Conservation (phyloP, 64 coral and sea anemone species). For the Montipora efflorescens region DNA sequence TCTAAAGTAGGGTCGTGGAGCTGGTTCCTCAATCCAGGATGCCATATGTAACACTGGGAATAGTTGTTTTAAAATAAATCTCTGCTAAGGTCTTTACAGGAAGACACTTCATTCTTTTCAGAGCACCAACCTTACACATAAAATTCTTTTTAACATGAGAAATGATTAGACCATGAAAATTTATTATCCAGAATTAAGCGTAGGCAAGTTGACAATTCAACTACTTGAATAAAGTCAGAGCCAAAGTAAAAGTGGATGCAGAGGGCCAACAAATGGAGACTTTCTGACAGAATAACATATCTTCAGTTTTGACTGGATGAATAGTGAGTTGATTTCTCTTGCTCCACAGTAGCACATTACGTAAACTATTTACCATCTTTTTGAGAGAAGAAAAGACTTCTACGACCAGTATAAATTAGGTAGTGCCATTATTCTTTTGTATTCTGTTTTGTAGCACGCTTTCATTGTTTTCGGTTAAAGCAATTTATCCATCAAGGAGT, state of each 20-base stretch:
- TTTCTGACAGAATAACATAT: background rate
- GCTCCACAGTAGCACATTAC: background rate
- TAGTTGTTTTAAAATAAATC: background rate
- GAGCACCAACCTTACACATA: background rate
- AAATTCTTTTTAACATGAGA: background rate
- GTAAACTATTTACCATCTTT: background rate
- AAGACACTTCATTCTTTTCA: background rate
- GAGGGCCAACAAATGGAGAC: background rate
- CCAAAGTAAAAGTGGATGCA: background rate
- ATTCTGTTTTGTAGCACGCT: too few relatives aligned
- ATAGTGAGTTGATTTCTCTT: background rate
- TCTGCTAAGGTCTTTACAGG: background rate
- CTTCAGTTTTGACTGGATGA: constrained; percentile 2
- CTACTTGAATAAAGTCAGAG: background rate
- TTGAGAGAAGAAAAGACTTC: background rate
- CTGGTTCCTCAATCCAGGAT: too few relatives aligned
- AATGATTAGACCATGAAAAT: background rate
- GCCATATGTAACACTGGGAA: too few relatives aligned
- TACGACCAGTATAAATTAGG: background rate
- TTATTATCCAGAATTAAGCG: background rate
- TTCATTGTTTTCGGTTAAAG: too few relatives aligned
- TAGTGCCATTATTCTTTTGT: background rate
- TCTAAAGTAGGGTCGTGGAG: too few relatives aligned
- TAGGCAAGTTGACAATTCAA: background rate
- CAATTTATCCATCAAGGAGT: too few relatives aligned